phyloP scores from a whole-genome alignment of 2,888 invertebrate species.

The Eupithecia tripunctaria region DNA sequence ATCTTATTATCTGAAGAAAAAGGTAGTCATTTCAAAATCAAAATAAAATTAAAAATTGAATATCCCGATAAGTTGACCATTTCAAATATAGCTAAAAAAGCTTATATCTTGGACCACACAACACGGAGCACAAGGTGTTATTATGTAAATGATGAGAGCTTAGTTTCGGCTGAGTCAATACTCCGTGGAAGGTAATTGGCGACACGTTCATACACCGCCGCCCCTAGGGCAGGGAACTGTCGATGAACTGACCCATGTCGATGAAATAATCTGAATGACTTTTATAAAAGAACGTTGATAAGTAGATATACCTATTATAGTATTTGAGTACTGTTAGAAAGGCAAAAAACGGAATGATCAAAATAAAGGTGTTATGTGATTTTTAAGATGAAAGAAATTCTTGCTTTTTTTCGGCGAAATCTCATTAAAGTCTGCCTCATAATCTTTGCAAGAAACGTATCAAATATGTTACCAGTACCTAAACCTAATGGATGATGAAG shows the following conservation, averaged over 20 bases:
- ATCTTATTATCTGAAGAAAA: too few species aligned
- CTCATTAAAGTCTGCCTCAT: background rate
- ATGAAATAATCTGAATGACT: conserved; percentile 35
- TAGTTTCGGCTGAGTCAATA: conserved; percentile 82
- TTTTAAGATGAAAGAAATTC: background rate
- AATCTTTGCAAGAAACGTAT: background rate
- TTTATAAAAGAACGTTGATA: conserved; percentile 2
- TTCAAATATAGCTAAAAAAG: background rate
- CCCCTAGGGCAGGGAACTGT: conserved; percentile 50
- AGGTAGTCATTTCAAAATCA: too few species aligned
- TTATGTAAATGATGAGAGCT: conserved; percentile 84
- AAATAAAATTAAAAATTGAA: background rate
- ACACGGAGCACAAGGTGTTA: conserved; percentile 74
- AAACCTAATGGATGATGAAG: background rate
- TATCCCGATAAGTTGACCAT: background rate
- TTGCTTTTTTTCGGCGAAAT: background rate
- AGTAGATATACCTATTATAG: background rate
- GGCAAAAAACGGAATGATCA: background rate
- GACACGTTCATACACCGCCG: conserved; percentile 69
- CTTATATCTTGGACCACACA: conserved; percentile 48
- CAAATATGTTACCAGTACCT: background rate
- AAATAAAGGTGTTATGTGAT: background rate
- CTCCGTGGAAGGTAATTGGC: conserved; percentile 75
- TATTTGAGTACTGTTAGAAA: background rate
- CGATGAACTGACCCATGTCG: conserved; percentile 61